Base-by-base conservation (phyloP, 92 coral and sea anemone species). In the Micromussa lordhowensis region DNA sequence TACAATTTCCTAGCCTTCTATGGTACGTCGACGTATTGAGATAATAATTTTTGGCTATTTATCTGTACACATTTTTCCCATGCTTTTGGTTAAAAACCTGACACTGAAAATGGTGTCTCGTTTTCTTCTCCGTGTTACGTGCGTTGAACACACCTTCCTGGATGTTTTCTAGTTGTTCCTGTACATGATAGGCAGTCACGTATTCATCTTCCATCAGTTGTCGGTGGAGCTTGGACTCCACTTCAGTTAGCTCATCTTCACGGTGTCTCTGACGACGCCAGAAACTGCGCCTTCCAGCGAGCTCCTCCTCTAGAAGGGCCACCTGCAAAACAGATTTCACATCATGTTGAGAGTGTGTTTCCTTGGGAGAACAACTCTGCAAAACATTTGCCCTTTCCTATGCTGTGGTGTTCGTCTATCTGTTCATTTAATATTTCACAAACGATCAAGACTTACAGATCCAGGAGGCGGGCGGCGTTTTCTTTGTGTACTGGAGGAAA, bases 241-340 rank as follows among this genome's bases (percentile, higher is more conserved):
- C 90, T 61, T 92, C 92, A 15, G 95, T 88, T 90, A 96, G 89
- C 87, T 97, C 99, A 15, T 91, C 92, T 77, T 97, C 99, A 81
- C 99, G 99, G 77, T 97, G 99, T 24, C 98, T 94, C 83, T 97
- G 99, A 26, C 99, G 98, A 69, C 99, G 96, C 99, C 99, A 97
- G 95, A 95, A 97, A 90, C 99, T 97, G 38, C 95, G 95, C 53
- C 99, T 95, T 51, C 97, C 99, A 0, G 96, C 99, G 68, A 95
- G 83, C 79, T 97, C 99, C 81, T 97, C 98, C 82, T 97, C 99
- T 18, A 97, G 78, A 84, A 97, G 85, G 14, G 99, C 96, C 78
- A 97, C 95, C 99, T 97, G 80, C 26, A 66, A 36, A 77, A 35
- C 19, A 78, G 35, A n/a, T 22, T 19, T 75, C 19, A 15, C 22